phyloP scores from a whole-genome alignment of 1,140 invertebrate species.

The Drosophila nebulosa region DNA sequence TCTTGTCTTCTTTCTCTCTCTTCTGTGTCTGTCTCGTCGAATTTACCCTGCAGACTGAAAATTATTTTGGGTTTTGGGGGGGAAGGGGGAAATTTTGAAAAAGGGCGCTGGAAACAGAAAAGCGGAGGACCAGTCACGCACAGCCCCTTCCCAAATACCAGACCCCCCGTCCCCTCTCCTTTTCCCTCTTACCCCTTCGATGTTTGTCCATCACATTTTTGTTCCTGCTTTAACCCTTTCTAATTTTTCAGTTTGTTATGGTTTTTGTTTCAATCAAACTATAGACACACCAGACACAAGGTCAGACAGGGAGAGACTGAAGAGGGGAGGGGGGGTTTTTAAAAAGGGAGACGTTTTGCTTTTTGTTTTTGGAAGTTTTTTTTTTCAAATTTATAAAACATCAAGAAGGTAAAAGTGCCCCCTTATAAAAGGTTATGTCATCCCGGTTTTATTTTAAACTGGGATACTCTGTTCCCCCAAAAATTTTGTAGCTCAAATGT shows the following conservation, averaged over 20 bases:
- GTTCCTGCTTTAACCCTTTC: slow-evolving; percentile 35
- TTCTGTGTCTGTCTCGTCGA: slow-evolving; percentile 25
- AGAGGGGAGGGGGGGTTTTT: too few species aligned
- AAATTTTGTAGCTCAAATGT: too few species aligned
- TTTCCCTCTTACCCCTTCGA: not conserved
- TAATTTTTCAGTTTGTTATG: slow-evolving; percentile 25
- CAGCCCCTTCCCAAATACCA: not conserved
- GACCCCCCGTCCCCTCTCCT: not conserved
- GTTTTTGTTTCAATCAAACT: slow-evolving; percentile 18
- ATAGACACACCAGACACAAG: not conserved
- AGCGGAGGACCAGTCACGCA: not conserved
- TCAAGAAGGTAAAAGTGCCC: not conserved
- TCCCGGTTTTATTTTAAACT: too few species aligned
- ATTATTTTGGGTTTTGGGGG: slow-evolving; percentile 69
- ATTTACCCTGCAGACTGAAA: slow-evolving; percentile 69
- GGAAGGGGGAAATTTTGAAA: slow-evolving; percentile 50
- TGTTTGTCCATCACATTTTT: slow-evolving; percentile 13
- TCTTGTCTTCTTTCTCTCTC: not conserved
- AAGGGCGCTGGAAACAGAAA: slow-evolving; percentile 22
- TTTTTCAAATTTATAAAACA: not conserved
- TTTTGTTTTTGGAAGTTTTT: not conserved
- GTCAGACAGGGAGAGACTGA: not conserved
- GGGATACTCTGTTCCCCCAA: too few species aligned
- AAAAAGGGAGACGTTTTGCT: not conserved
- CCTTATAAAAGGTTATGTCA: not conserved